Conservation (phyloP, 2,113 vertebrate species). For the Ia io region DNA sequence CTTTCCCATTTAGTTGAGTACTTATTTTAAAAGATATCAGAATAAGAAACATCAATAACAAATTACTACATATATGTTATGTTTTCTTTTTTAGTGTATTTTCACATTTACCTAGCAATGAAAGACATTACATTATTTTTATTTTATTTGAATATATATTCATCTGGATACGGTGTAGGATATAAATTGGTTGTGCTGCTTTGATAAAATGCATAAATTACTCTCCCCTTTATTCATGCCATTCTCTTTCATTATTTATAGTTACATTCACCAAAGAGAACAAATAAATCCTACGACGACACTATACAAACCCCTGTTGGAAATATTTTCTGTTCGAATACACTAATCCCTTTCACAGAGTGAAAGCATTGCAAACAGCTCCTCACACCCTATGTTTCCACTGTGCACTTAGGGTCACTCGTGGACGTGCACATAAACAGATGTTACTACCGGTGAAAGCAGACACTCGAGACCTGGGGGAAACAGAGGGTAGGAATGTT, state of each 20-base stretch:
- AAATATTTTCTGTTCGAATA: constrained; percentile 52
- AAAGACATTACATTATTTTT: constrained; percentile 37
- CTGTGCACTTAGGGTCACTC: constrained; percentile 33
- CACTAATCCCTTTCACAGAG: constrained; percentile 38
- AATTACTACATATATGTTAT: background rate
- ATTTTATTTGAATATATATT: constrained; percentile 56
- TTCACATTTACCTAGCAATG: constrained; percentile 35
- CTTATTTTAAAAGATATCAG: constrained; percentile 52
- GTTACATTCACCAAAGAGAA: constrained; percentile 58
- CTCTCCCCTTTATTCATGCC: constrained; percentile 61
- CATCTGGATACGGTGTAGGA: background rate
- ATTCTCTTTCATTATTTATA: constrained; percentile 71
- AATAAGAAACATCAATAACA: constrained; percentile 38
- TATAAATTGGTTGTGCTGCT: constrained; percentile 47
- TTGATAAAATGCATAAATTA: constrained; percentile 69
- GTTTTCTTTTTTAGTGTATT: constrained; percentile 4
- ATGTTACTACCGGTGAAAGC: constrained; percentile 22
- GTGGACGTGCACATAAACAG: constrained; percentile 27
- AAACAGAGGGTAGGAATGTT: background rate
- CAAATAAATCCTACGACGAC: constrained; percentile 67
- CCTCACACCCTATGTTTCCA: background rate
- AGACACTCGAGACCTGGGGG: background rate
- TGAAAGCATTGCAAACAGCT: constrained; percentile 36
- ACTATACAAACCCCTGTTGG: constrained; percentile 41
- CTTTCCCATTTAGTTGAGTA: background rate